Evolutionary conservation across 2,888 invertebrate species (phyloP), one percentile per base, ranked within the genome.

Genomic region (Drosophila fungiperda): DNA sequence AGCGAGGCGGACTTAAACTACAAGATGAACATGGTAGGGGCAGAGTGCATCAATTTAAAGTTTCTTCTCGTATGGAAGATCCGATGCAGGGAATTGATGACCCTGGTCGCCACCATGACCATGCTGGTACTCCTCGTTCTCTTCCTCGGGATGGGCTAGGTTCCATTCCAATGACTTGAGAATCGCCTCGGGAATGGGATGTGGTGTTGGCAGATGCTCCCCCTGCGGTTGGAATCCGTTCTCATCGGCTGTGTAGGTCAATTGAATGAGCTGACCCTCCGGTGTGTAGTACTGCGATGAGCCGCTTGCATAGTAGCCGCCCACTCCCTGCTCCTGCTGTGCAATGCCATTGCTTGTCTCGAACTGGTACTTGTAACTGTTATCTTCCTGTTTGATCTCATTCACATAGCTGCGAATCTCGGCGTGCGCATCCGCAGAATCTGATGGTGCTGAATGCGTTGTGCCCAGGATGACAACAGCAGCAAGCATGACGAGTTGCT

Each of bases 291-390:
- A 94, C 45, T 92, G 83, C 90, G 92, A 94, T 23, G 92, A 90
- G 45, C 95, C 95, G 67, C 94, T 92, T 23, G 94, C 94, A 29
- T 90, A 82, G 85, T 94, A 94, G 89, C 94, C 94, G 74, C 95
- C 91, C 9, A 82, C 91, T 73, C 95, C 95, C 50, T 83, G 80
- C 87, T 95, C 95, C 83, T 95, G 93, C 20, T 91, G 94, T 0
- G 87, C 54, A 87, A 95, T 95, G 15, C 95, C 95, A 83, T 95
- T 95, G 53, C 92, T 93, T 75, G 95, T 95, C 82, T 94, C 92
- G 85, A 91, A 95, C 3, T 61, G 54, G 88, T 91, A 94, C 1
- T 89, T 67, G 92, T 91, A 95, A 53, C 89, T 78, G n/a, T 92
- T 83, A 66, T 95, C 94, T 7, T 74, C 81, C 65, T 72, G 70